Percentiles rank a stretch among this genome's conserved stretches.
phyloP scores from a whole-genome alignment of 2,888 invertebrate species.

The Bimastos eiseni region DNA sequence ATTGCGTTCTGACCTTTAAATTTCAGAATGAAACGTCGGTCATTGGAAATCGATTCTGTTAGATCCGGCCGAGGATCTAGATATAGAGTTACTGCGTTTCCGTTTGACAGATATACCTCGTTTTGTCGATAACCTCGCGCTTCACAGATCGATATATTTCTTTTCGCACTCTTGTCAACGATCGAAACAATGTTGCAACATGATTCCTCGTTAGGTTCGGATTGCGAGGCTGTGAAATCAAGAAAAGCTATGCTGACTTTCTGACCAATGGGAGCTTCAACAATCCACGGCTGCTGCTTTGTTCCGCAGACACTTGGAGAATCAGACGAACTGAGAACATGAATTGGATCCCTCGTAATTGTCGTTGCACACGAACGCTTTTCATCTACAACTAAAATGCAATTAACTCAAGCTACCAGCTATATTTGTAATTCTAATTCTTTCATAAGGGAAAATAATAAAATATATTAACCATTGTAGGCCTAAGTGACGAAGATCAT shows the following conservation, averaged over 20 bases:
- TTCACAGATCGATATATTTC: neutral
- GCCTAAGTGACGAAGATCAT: no score
- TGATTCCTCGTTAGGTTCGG: neutral
- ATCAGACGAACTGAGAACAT: neutral
- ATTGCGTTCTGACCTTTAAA: neutral
- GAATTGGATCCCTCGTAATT: neutral
- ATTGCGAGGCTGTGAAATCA: neutral
- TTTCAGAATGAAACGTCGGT: neutral
- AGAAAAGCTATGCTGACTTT: neutral
- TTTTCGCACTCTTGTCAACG: neutral
- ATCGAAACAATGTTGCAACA: neutral
- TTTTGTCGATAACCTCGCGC: neutral
- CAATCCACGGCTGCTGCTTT: neutral
- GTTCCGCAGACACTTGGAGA: neutral
- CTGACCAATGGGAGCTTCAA: conserved; percentile 1
- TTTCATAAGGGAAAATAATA: neutral
- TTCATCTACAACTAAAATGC: neutral
- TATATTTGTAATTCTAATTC: neutral
- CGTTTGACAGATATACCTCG: neutral
- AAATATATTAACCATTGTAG: neutral
- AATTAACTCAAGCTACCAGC: neutral
- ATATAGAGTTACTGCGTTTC: neutral
- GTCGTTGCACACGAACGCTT: neutral
- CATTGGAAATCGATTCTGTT: neutral
- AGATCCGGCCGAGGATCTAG: neutral